Conservation (phyloP, 1,140 invertebrate genomes). For the Aradophagus sp. region DNA sequence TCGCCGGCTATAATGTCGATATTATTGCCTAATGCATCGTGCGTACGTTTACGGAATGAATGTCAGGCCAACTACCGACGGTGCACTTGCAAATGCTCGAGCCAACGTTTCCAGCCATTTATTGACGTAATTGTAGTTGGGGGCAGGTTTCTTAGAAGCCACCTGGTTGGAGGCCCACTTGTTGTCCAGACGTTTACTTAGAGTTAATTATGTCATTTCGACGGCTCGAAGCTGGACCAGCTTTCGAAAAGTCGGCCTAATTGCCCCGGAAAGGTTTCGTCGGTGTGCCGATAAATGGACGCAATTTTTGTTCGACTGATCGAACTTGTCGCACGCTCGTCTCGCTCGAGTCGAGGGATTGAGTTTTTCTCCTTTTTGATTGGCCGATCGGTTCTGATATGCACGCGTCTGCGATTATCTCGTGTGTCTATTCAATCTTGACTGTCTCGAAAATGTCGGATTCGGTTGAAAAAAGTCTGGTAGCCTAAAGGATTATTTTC, state of each 20-base stretch:
- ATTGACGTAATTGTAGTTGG: constrained; percentile 19
- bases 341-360: no score
- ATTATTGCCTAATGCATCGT: constrained; percentile 68
- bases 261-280: constrained; percentile 5
- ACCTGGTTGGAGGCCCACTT: constrained; percentile 13
- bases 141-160: neutral
- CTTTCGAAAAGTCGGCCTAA: constrained; percentile 24
- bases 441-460: constrained; percentile 18
- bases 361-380: constrained; percentile 1
- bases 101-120: constrained; percentile 5
- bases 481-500: constrained; percentile 53
- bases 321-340: no score
- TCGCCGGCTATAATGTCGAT: constrained; percentile 66
- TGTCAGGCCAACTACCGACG: constrained; percentile 5
- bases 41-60: constrained; percentile 46
- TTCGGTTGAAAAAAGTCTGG: constrained; percentile 32
- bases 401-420: no score
- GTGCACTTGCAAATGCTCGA: constrained; percentile 11
- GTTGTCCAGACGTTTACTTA: constrained; percentile 20
- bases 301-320: no score
- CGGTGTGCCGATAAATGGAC: constrained; percentile 9
- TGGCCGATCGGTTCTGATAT: neutral
- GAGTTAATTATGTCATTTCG: constrained; percentile 26
- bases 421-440: constrained; percentile 32
- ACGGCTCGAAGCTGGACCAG: neutral